A percentile compares a stretch with the other conserved stretches of the same genome.
Evolutionary conservation across 1,140 invertebrate genomes (phyloP).

Genomic region (Drosophila erecta): DNA sequence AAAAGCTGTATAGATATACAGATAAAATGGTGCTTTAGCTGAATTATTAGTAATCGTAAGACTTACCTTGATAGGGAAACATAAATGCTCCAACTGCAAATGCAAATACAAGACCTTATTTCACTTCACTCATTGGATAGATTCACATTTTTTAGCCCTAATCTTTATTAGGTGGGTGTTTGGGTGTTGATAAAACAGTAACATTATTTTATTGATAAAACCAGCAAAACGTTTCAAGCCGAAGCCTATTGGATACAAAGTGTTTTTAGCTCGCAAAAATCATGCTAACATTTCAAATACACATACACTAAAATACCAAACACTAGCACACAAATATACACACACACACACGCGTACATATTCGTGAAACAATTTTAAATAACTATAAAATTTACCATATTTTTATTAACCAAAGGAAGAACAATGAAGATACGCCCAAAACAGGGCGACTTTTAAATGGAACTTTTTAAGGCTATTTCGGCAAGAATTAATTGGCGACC

Average conservation of each 20-base stretch:
- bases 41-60: constrained; percentile 81
- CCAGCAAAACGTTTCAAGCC: constrained; percentile 19
- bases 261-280: constrained; percentile 51
- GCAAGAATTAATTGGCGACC: constrained; percentile 59
- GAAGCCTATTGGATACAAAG: constrained; percentile 32
- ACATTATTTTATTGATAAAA: constrained; percentile 30
- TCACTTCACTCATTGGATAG: constrained; percentile 42
- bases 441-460: constrained; percentile 54
- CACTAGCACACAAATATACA: constrained; percentile 25
- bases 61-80: constrained; percentile 50
- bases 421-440: constrained; percentile 21
- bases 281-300: constrained; percentile 39
- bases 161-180: constrained; percentile 8
- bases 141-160: constrained; percentile 42
- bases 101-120: constrained; percentile 39
- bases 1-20: constrained; percentile 68
- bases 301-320: constrained; percentile 25
- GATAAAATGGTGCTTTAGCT: constrained; percentile 84
- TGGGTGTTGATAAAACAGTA: not conserved
- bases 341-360: constrained; percentile 19
- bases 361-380: constrained; percentile 60
- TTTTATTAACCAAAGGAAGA: constrained; percentile 44
- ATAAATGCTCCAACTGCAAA: constrained; percentile 35
- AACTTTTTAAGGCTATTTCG: constrained; percentile 61
- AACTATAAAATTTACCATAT: constrained; percentile 55